phyloP scores from a whole-genome alignment of 1,140 invertebrate genomes.

The Potamilus streckersoni region DNA sequence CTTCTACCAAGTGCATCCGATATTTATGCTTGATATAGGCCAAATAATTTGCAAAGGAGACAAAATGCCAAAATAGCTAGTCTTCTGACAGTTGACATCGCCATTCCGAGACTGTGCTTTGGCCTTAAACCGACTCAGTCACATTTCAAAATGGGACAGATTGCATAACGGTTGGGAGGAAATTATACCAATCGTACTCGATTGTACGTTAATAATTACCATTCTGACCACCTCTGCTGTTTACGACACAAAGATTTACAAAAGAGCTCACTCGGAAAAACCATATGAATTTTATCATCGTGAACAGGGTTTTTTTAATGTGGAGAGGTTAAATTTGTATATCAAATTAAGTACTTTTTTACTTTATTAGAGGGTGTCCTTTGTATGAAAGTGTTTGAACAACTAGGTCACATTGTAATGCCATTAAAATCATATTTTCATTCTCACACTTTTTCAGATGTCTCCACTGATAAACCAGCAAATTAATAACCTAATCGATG shows the following conservation, averaged over 20 bases:
- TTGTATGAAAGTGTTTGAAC: slow-evolving; percentile 3
- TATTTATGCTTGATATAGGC: too few species aligned
- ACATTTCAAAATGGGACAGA: too few species aligned
- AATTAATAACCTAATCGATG: slow-evolving; percentile 50
- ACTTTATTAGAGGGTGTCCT: background rate
- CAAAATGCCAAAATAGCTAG: too few species aligned
- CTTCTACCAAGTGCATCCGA: background rate
- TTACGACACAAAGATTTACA: too few species aligned
- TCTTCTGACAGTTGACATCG: too few species aligned
- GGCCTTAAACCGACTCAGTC: too few species aligned
- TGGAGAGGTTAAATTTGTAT: background rate
- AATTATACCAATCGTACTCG: too few species aligned
- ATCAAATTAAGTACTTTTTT: background rate
- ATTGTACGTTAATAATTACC: too few species aligned
- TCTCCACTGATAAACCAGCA: slow-evolving; percentile 53
- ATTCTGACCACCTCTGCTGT: too few species aligned
- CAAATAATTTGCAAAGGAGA: too few species aligned
- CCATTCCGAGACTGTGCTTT: too few species aligned
- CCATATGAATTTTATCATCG: background rate
- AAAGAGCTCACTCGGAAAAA: background rate
- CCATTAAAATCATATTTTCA: background rate
- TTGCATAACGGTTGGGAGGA: too few species aligned
- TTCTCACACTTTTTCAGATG: slow-evolving; percentile 45
- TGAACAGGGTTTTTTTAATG: background rate
- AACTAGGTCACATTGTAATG: background rate